Evolutionary conservation across 2,113 vertebrate genomes (phyloP), one percentile per base, ranked within the genome.

Genomic region (crab-eating macaque (Macaca fascicularis)): DNA sequence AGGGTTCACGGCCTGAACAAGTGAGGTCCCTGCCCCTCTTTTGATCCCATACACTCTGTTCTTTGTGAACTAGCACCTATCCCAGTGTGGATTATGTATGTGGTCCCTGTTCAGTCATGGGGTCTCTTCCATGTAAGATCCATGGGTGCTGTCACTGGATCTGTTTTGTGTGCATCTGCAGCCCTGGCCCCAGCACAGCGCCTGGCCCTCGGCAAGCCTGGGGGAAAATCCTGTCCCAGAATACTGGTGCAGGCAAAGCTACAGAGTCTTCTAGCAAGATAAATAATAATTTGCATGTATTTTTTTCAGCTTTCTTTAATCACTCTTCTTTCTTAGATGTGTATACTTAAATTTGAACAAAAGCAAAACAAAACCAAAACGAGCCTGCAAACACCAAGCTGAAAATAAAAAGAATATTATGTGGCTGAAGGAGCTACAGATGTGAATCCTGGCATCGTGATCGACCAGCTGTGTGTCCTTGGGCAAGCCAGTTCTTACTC

Each of bases 121-220:
- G 22, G 43, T 50, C 2, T 55, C 38, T 89, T 70, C 13, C 17
- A 30, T 6, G 1, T 45, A 8, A 69, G 75, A 5, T 11, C 79
- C 14, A 1, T 1, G 19, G 5, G 8, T 1, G 0, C 35, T 7
- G 2, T n/a, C 22, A 1, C 27, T 3, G 2, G 1, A 3, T 19
- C 38, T 61, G 12, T 22, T 61, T 35, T 19, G 5, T 11, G 43
- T 20, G 32, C 17, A 3, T 27, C 43, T 38, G 52, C 5, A 8
- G 12, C 30, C 30, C 40, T 16, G n/a, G 27, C 6, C 8, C 69
- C 78, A 40, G 74, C 30, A 38, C 8, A 45, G 3, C 4, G 23
- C 30, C 35, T 35, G 61, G 11, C 40, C 3, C 78, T 40, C 16
- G 3, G 4, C 45, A 20, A 50, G 38, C 30, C 52, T 0, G 0